A percentile compares a stretch with the other conserved stretches of the same genome.
Evolutionary conservation across 2,113 vertebrate genomes (phyloP).

Genomic region (Catharus minimus): DNA sequence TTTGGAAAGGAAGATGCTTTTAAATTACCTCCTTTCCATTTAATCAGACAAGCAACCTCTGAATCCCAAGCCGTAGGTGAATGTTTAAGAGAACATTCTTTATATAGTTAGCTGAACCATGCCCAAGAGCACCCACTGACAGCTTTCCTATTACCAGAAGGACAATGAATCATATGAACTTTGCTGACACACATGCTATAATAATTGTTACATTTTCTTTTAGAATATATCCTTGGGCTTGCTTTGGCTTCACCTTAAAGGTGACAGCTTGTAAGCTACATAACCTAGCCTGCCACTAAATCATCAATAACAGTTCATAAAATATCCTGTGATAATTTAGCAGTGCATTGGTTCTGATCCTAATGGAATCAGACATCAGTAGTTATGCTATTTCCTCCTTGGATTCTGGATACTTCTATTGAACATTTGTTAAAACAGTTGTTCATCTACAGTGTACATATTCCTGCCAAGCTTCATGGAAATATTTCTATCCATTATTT

Average conservation of each 20-base stretch:
- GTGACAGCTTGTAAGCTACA: slow-evolving; percentile 61
- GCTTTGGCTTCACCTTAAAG: slow-evolving; percentile 65
- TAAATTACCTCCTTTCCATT: slow-evolving; percentile 70
- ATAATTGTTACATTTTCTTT: slow-evolving; percentile 72
- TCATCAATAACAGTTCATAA: slow-evolving; percentile 58
- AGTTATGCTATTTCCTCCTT: slow-evolving; percentile 58
- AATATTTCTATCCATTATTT: slow-evolving; percentile 56
- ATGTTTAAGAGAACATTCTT: slow-evolving; percentile 63
- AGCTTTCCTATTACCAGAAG: slow-evolving; percentile 72
- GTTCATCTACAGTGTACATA: slow-evolving; percentile 42
- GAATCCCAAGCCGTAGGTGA: slow-evolving; percentile 65
- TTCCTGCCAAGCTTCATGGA: slow-evolving; percentile 54
- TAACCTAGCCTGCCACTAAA: slow-evolving; percentile 59
- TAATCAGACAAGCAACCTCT: slow-evolving; percentile 68
- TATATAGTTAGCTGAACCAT: slow-evolving; percentile 64
- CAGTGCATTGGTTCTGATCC: slow-evolving; percentile 56
- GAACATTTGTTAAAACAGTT: slow-evolving; percentile 71
- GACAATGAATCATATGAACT: slow-evolving; percentile 71
- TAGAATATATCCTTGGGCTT: slow-evolving; percentile 58
- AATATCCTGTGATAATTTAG: slow-evolving; percentile 57
- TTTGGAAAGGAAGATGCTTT: slow-evolving; percentile 65
- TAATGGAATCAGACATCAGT: slow-evolving; percentile 67
- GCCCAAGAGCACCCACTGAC: slow-evolving; percentile 65
- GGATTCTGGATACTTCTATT: slow-evolving; percentile 50
- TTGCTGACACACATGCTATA: slow-evolving; percentile 61